Evolutionary conservation across 2,888 invertebrate genomes (phyloP), one percentile per base, ranked within the genome.

Genomic region (Mimumesa dahlbomi): DNA sequence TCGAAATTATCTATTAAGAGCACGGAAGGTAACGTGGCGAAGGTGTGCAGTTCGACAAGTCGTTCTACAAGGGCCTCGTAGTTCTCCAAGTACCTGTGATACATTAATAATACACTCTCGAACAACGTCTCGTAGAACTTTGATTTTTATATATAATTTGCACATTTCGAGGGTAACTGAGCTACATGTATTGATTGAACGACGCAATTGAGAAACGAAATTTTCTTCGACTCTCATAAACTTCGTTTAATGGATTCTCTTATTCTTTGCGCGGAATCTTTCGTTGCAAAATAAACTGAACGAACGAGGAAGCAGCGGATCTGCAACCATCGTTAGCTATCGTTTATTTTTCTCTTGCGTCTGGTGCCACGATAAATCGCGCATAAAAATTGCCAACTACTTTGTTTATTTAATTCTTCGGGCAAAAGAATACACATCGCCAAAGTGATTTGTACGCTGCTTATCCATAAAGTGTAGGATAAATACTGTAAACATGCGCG

Each of bases 1-100:
- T 88, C 86, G 2, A 89, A 70, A 36, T 87, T 76, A 18, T 89
- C 88, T 21, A 89, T 79, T 25, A 89, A 19, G 0, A 89, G 49
- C 1, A 87, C 78, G 2, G 84, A 77, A 2, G 89, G 86, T 43
- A 85, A 53, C 1, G 58, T 58, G 16, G 77, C 71, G 45, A 83
- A 88, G 0, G 79, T 84, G 29, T 86, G 85, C 14, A 89, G 66
- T 19, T 82, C 75, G 2, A 81, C 71, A 6, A 89, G 72, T 38
- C 84, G 83, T 2, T 80, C 72, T 2, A 81, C 66, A 2, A 89
- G 67, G 4, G 63, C 72, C 31, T 87, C 82, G 49, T 88, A 87
- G 66, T 81, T 79, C 31, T 81, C 42, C 11, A 87, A 54, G 56
- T 88, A 88, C 79, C 89, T 89, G 57, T 29, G 7, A 25, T 6